A percentile compares a stretch with the other conserved stretches of the same genome.
phyloP scores from a whole-genome alignment of 2,113 vertebrate genomes.

The Clupea harengus region DNA sequence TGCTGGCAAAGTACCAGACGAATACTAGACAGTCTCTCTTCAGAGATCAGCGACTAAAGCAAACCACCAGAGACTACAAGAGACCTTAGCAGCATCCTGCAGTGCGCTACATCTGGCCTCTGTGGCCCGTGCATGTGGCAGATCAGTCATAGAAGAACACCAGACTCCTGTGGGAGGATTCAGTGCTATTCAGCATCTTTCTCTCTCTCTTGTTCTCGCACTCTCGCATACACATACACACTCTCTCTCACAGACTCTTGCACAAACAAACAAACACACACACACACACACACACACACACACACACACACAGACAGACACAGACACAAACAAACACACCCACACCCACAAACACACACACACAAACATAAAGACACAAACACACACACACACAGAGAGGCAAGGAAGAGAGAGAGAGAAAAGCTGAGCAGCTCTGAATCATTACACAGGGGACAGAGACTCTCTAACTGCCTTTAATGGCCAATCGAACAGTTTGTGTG shows the following conservation, averaged over 20 bases:
- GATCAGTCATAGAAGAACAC: not conserved
- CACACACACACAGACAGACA: not conserved
- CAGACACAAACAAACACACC: not conserved
- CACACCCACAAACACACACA: not conserved
- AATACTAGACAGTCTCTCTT: not conserved
- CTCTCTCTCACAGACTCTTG: not conserved
- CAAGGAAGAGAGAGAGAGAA: not conserved
- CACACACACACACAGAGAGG: not conserved
- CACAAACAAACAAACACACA: not conserved
- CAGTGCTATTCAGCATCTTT: not conserved
- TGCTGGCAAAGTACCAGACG: slow-evolving; percentile 44
- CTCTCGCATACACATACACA: no score
- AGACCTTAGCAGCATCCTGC: not conserved
- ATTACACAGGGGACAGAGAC: not conserved
- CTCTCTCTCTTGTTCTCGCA: not conserved
- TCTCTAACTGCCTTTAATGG: not conserved
- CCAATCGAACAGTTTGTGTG: not conserved
- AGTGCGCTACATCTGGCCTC: not conserved
- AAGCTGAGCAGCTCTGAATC: not conserved
- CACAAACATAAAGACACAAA: not conserved
- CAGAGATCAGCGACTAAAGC: not conserved
- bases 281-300: not conserved
- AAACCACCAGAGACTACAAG: not conserved
- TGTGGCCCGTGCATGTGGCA: not conserved
- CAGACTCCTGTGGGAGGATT: not conserved